Conservation (phyloP, 2,797 vertebrate genomes). For the Intellagama lesueurii region DNA sequence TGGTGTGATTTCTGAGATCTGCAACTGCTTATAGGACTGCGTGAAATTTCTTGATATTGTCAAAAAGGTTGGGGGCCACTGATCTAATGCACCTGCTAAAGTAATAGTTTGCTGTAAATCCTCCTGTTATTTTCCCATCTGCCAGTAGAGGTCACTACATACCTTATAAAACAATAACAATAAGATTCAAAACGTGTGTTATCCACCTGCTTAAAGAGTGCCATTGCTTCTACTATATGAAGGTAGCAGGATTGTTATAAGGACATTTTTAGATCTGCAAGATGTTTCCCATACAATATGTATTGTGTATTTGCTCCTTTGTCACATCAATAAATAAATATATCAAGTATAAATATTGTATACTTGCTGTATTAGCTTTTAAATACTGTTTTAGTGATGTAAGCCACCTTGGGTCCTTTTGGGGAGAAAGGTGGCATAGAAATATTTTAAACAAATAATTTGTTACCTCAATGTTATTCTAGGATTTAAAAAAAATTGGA, state of each 20-base stretch:
- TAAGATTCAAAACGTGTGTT: not conserved
- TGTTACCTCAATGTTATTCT: no score
- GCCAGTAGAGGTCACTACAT: slow-evolving; percentile 59
- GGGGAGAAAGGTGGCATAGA: no score
- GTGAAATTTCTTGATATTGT: no score
- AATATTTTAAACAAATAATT: no score
- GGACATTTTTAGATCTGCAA: not conserved
- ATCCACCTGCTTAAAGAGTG: not conserved
- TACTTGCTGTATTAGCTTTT: no score
- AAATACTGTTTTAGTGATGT: no score
- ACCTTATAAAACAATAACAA: slow-evolving; percentile 16
- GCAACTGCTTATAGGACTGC: no score
- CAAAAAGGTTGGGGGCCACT: slow-evolving; percentile 10
- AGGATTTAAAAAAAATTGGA: not conserved
- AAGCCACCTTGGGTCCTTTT: no score
- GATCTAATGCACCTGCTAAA: not conserved
- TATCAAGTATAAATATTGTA: no score
- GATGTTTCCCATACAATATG: not conserved
- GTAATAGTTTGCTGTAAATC: not conserved
- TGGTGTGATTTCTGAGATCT: no score
- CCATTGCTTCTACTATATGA: not conserved
- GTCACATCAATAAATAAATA: no score
- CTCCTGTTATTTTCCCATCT: not conserved
- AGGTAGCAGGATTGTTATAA: not conserved
- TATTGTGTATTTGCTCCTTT: not conserved